These are phyloP conservation scores for Zoanthus sociatus DNA, from an alignment of 92 coral and sea anemone species.

Conservation along the genomic window DNA sequence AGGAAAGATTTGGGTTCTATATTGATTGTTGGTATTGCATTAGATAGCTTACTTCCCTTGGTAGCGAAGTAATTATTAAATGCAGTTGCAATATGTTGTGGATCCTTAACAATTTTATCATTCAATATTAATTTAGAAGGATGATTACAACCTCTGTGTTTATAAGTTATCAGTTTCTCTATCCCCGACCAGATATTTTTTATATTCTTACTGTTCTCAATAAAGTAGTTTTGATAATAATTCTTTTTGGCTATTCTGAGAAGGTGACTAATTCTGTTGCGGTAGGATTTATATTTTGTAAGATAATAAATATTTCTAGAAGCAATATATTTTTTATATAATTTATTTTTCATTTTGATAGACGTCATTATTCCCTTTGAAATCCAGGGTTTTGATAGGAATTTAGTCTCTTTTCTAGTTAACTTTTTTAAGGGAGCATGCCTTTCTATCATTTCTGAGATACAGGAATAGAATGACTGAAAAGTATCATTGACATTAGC, in stretches of 20 bases:
- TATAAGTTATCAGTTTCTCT: too few relatives aligned
- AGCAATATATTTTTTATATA: conserved; percentile 40
- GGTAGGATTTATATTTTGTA: conserved; percentile 40
- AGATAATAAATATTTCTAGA: conserved; percentile 24
- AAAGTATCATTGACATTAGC: conserved; percentile 21
- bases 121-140: neutral
- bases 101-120: neutral
- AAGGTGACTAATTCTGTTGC: conserved; percentile 47
- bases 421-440: conserved; percentile 56
- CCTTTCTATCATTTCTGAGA: conserved; percentile 17
- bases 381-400: conserved; percentile 56
- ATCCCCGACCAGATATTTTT: too few relatives aligned
- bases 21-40: neutral
- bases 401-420: conserved; percentile 50
- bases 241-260: conserved; percentile 35
- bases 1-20: neutral
- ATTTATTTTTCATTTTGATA: conserved; percentile 42
- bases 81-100: neutral
- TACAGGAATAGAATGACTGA: conserved; percentile 15
- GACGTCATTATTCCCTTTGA: conserved; percentile 58
- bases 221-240: neutral
- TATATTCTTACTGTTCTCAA: too few relatives aligned
- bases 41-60: neutral
- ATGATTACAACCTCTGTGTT: neutral
- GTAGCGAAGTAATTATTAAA: neutral